Conservation (phyloP, 2,888 invertebrate species). For the Shargacucullia verbasci region DNA sequence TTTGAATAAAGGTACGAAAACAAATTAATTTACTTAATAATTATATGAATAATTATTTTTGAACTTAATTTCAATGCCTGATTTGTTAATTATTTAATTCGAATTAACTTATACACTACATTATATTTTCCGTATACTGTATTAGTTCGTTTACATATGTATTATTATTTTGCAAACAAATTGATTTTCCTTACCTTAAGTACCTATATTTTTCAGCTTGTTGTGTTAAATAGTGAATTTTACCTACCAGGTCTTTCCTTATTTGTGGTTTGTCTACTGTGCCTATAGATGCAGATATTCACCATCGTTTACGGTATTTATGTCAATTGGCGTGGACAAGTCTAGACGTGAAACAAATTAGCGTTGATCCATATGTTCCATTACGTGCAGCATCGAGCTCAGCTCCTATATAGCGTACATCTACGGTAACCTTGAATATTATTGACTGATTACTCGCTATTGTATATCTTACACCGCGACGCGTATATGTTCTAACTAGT, state of each 20-base stretch:
- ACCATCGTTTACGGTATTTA: constrained; percentile 10
- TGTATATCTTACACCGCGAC: constrained; percentile 64
- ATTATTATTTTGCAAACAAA: not conserved
- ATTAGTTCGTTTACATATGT: not conserved
- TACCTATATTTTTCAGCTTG: not conserved
- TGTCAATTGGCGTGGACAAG: constrained; percentile 18
- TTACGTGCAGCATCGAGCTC: constrained; percentile 45
- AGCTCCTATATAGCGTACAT: constrained; percentile 19
- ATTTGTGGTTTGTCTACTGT: constrained; percentile 15
- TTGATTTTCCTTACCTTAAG: constrained; percentile 4
- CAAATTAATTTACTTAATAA: no score
- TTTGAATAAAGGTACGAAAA: constrained; percentile 40
- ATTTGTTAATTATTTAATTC: no score
- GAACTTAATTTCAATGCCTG: no score
- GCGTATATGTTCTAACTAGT: constrained; percentile 55
- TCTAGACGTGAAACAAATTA: constrained; percentile 49
- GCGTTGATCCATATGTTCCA: constrained; percentile 44
- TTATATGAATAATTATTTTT: constrained; percentile 5
- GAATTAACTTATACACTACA: no score
- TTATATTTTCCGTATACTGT: constrained; percentile 1
- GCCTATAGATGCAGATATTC: constrained; percentile 18
- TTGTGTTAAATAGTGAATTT: constrained; percentile 3
- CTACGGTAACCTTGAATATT: constrained; percentile 73
- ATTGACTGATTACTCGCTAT: constrained; percentile 78
- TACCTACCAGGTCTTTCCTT: constrained; percentile 30